A percentile compares a stretch with the other conserved stretches of the same genome.
Conservation (phyloP, 2,888 invertebrate genomes). For the Drosophila paracracens region DNA sequence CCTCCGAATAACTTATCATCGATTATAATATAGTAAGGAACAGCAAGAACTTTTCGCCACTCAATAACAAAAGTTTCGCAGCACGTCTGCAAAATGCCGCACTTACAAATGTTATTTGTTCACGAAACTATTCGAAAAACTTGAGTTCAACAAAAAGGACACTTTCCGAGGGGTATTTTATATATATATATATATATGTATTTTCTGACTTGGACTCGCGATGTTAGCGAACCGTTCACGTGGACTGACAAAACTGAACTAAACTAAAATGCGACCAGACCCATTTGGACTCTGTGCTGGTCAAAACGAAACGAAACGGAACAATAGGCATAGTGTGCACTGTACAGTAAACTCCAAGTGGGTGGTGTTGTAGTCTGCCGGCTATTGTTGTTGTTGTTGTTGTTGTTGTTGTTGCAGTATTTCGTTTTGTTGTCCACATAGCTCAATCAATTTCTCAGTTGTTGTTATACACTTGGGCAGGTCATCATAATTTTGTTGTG, state of each 20-base stretch:
- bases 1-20: constrained; percentile 30
- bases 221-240: constrained; percentile 62
- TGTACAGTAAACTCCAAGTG: constrained; percentile 5
- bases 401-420: constrained; percentile 14
- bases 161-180: not conserved
- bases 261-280: constrained; percentile 56
- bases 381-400: constrained; percentile 10
- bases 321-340: constrained; percentile 59
- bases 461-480: constrained; percentile 4
- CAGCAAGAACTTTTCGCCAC: constrained; percentile 32
- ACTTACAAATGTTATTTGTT: constrained; percentile 58
- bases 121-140: constrained; percentile 30
- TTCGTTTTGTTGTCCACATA: constrained; percentile 40
- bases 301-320: constrained; percentile 57
- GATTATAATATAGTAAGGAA: constrained; percentile 52
- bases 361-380: constrained; percentile 19
- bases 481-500: not conserved
- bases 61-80: constrained; percentile 49
- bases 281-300: constrained; percentile 43
- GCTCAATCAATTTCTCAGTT: constrained; percentile 71
- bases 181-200: not conserved
- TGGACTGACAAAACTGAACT: constrained; percentile 68
- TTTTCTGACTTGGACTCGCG: constrained; percentile 7
- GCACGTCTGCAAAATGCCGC: constrained; percentile 61
- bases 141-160: not conserved